Percentiles rank a stretch among this genome's conserved stretches.
These are phyloP conservation scores for Morelia viridis DNA, from an alignment of 2,797 vertebrate species.

Conservation along the genomic window DNA sequence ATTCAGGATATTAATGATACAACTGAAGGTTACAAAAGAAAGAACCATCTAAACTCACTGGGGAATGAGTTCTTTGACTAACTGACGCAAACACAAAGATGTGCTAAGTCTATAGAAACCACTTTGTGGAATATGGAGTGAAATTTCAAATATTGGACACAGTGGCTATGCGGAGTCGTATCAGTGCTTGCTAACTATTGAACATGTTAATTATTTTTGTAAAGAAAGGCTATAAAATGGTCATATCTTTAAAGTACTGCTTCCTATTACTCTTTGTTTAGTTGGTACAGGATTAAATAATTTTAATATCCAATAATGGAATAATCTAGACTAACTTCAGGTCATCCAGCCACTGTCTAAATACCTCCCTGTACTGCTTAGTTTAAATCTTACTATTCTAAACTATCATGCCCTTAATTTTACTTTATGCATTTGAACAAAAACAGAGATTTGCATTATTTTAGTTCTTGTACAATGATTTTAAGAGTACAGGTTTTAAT, in stretches of 20 bases:
- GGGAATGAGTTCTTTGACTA: too few species aligned
- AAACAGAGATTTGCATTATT: conserved; percentile 39
- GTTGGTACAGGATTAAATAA: neutral
- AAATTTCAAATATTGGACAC: too few species aligned
- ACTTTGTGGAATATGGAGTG: too few species aligned
- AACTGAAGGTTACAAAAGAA: too few species aligned
- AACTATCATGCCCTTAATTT: conserved; percentile 32
- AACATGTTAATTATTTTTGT: too few species aligned
- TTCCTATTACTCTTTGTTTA: neutral
- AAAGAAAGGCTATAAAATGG: too few species aligned
- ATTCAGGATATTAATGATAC: too few species aligned
- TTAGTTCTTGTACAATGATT: conserved; percentile 42
- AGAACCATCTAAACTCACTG: too few species aligned
- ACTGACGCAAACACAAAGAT: too few species aligned
- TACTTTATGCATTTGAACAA: conserved; percentile 36
- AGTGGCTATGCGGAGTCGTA: too few species aligned
- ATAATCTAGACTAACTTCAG: neutral
- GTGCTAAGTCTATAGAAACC: too few species aligned
- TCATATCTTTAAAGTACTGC: neutral
- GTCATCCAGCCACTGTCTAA: neutral
- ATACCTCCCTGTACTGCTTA: conserved; percentile 10
- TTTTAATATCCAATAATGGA: neutral
- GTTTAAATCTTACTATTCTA: conserved; percentile 31
- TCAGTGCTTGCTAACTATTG: too few species aligned
- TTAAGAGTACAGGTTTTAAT: conserved; percentile 37